Conservation (phyloP, 2,888 invertebrate species). For the Parochlus steinenii region DNA sequence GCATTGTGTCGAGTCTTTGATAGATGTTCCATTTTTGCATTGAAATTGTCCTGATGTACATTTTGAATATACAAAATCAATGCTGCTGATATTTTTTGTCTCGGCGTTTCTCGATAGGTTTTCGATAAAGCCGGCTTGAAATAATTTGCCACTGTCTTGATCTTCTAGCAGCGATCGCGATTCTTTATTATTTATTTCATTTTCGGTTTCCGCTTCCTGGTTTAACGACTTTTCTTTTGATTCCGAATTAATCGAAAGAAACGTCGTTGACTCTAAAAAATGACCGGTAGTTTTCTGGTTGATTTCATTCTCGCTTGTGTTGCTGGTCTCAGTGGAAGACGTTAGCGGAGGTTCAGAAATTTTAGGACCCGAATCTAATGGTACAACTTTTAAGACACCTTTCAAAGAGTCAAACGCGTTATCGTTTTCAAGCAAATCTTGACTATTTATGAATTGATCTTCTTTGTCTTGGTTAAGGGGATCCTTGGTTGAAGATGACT, state of each 20-base stretch:
- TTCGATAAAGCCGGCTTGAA: slow-evolving; percentile 9
- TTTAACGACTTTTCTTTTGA: slow-evolving; percentile 16
- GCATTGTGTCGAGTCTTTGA: slow-evolving; percentile 38
- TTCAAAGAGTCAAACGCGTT: background rate
- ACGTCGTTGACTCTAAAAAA: slow-evolving; percentile 18
- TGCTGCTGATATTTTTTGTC: too few relatives aligned
- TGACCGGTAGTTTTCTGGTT: slow-evolving; percentile 15
- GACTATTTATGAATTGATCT: background rate
- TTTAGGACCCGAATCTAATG: background rate
- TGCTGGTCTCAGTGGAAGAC: slow-evolving; percentile 3
- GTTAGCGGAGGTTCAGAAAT: slow-evolving; percentile 1
- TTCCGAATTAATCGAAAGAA: slow-evolving; percentile 16
- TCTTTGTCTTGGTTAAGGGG: background rate
- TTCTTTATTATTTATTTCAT: slow-evolving; percentile 6
- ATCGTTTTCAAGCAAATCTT: background rate
- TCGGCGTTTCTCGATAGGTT: too few relatives aligned
- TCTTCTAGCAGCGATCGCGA: background rate
- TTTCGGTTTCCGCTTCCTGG: slow-evolving; percentile 12
- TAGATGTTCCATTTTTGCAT: slow-evolving; percentile 38
- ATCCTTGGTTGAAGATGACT: background rate
- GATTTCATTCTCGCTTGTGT: slow-evolving; percentile 12
- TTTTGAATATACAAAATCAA: slow-evolving; percentile 28
- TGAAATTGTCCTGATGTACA: slow-evolving; percentile 41
- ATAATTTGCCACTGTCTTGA: background rate
- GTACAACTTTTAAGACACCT: slow-evolving; percentile 13